Conservation (phyloP, 2,888 invertebrate species). For the Acleris holmiana region DNA sequence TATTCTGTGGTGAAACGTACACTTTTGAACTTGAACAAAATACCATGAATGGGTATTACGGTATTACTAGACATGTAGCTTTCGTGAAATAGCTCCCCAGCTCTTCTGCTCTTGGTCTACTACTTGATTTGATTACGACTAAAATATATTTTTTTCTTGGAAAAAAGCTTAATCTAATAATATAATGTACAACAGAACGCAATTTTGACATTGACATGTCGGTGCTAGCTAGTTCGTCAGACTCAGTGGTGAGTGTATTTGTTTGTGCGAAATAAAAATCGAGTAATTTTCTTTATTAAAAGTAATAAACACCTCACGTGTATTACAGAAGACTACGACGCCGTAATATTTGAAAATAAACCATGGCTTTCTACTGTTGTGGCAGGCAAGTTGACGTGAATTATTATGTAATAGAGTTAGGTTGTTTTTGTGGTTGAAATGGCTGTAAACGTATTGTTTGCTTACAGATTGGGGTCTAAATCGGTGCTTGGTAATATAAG, state of each 20-base stretch:
- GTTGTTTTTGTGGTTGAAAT: constrained; percentile 43
- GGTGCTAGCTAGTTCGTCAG: constrained; percentile 50
- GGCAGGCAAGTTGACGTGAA: constrained; percentile 65
- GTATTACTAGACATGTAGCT: too few species aligned
- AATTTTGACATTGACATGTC: neutral
- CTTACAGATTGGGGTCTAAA: constrained; percentile 66
- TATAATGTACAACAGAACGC: neutral
- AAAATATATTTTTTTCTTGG: too few species aligned
- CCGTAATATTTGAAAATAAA: constrained; percentile 43
- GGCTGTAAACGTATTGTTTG: constrained; percentile 37
- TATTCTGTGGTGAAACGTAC: too few species aligned
- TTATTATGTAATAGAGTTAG: constrained; percentile 70
- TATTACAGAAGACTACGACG: constrained; percentile 65
- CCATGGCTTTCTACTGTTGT: constrained; percentile 70
- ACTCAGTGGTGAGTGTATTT: constrained; percentile 58
- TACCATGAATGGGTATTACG: too few species aligned
- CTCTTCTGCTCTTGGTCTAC: too few species aligned
- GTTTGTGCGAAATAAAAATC: constrained; percentile 44
- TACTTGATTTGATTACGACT: too few species aligned
- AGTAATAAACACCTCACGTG: constrained; percentile 26
- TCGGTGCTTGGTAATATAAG: constrained; percentile 62
- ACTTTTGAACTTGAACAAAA: too few species aligned
- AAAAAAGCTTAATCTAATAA: neutral
- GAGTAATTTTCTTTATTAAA: constrained; percentile 40
- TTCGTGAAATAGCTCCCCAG: too few species aligned